Conservation (phyloP, 2,888 invertebrate genomes). For the Cheiracanthium punctorium region DNA sequence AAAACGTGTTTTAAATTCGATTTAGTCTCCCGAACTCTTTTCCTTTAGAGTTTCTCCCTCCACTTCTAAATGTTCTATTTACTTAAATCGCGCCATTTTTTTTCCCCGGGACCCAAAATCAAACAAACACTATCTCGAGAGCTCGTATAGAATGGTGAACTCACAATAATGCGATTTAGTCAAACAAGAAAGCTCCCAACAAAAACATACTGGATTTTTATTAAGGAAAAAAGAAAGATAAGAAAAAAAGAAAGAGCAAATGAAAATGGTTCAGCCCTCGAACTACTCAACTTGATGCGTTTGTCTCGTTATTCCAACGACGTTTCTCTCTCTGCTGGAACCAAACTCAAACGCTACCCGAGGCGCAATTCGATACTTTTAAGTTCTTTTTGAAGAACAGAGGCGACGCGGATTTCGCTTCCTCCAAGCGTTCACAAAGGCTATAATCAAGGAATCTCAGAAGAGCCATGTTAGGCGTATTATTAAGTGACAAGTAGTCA, state of each 20-base stretch:
- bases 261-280: background rate
- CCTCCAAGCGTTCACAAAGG: background rate
- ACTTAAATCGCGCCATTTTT: too few relatives aligned
- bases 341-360: background rate
- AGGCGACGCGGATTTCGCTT: background rate
- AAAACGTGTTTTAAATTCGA: too few relatives aligned
- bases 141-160: background rate
- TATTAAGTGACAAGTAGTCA: background rate
- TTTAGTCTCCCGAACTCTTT: too few relatives aligned
- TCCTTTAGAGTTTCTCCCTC: too few relatives aligned
- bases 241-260: background rate
- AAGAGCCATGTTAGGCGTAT: background rate
- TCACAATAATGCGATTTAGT: background rate
- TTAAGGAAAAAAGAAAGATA: too few relatives aligned
- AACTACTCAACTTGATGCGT: constrained; percentile 3
- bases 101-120: too few relatives aligned
- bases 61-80: too few relatives aligned
- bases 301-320: background rate
- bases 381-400: background rate
- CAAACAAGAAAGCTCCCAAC: background rate
- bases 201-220: background rate
- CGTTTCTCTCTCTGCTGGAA: background rate
- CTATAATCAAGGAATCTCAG: background rate
- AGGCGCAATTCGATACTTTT: background rate
- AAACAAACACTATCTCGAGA: too few relatives aligned